Percentiles rank a stretch among this genome's conserved stretches.
Evolutionary conservation across 2,888 invertebrate species (phyloP).

Genomic region (Eutolmus rufibarbis): DNA sequence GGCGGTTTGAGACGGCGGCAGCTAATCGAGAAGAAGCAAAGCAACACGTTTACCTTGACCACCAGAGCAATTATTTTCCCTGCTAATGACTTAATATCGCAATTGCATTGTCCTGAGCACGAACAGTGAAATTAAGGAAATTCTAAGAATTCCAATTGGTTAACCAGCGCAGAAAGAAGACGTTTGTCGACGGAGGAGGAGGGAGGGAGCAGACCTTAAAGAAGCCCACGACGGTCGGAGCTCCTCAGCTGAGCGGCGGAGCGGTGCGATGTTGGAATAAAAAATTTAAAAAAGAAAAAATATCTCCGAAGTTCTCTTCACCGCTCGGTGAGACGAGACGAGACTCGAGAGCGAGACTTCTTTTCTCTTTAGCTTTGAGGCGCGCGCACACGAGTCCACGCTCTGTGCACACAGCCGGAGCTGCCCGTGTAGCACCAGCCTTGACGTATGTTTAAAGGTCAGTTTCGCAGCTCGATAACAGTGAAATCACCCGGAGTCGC

Average conservation of each 20-base stretch:
- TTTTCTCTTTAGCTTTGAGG: neutral
- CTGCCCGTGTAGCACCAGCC: neutral
- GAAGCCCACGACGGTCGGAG: neutral
- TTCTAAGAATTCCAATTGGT: neutral
- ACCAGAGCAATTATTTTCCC: neutral
- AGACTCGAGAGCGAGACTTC: too few species aligned
- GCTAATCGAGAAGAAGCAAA: neutral
- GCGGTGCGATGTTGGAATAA: neutral
- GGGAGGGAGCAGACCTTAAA: neutral
- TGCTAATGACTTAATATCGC: neutral
- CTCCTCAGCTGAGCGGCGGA: neutral
- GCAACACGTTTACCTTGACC: neutral
- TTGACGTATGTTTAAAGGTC: constrained; percentile 15
- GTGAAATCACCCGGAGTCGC: constrained; percentile 2
- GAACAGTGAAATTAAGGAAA: neutral
- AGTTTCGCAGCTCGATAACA: constrained; percentile 11
- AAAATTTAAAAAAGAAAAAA: neutral
- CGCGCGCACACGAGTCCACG: neutral
- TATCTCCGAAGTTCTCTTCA: neutral
- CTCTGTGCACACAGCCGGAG: neutral
- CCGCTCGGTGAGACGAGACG: neutral
- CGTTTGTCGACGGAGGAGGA: neutral
- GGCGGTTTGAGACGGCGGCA: neutral
- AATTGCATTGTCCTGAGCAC: neutral
- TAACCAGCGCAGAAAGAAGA: neutral